Evolutionary conservation across 2,888 invertebrate genomes (phyloP).

Genomic region (Glaucopsyche alexis): DNA sequence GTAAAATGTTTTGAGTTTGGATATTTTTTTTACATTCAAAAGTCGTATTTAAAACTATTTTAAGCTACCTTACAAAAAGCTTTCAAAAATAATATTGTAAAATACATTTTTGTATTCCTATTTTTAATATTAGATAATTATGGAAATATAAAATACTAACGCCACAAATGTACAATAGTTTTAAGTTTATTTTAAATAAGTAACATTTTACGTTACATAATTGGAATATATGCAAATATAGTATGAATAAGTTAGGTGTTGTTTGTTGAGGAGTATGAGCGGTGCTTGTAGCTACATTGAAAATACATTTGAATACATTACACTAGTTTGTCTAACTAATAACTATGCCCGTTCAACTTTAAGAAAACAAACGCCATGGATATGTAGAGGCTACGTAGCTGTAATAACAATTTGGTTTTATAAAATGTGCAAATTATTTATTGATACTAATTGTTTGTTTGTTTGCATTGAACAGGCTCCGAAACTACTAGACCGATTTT

Average conservation of each 20-base stretch:
- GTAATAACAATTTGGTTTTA: not conserved
- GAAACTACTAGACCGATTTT: no score
- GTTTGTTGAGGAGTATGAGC: slow-evolving; percentile 40
- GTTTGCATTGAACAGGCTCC: no score
- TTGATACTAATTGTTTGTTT: no score
- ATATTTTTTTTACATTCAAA: no score
- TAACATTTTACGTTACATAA: not conserved
- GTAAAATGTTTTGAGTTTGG: no score
- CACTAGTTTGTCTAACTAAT: slow-evolving; percentile 41
- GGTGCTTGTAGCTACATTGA: slow-evolving; percentile 36
- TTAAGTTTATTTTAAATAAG: not conserved
- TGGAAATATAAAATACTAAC: not conserved
- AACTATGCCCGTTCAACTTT: slow-evolving; percentile 19
- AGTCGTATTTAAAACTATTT: no score
- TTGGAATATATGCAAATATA: slow-evolving; percentile 11
- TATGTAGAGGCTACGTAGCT: not conserved
- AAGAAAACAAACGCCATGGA: slow-evolving; percentile 11
- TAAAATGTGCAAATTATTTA: not conserved
- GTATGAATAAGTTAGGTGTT: slow-evolving; percentile 15
- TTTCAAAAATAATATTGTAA: no score
- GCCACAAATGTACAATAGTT: not conserved
- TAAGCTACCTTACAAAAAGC: no score
- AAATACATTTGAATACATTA: slow-evolving; percentile 53
- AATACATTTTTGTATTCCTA: no score
- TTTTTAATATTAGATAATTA: no score